These are phyloP conservation scores for Magallana nippona DNA, from an alignment of 2,888 invertebrate genomes.

Conservation along the genomic window DNA sequence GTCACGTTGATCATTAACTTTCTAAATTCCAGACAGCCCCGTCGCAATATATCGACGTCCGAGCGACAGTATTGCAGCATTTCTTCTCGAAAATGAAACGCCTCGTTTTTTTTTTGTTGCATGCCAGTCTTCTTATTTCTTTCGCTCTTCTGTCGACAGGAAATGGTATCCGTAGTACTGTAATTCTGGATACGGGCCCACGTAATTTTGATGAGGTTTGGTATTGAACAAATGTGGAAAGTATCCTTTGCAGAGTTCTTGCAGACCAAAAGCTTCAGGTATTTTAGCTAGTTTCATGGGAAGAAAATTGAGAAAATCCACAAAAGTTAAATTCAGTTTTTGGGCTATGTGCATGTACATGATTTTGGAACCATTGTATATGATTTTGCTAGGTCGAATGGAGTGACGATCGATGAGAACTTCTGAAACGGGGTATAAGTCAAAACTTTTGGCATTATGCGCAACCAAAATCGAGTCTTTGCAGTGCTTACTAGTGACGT, in stretches of 20 bases:
- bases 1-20: constrained; percentile 48
- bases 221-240: constrained; percentile 57
- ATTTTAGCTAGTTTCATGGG: constrained; percentile 35
- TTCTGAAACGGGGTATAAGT: constrained; percentile 50
- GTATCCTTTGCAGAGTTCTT: constrained; percentile 53
- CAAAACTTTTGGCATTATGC: constrained; percentile 49
- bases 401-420: constrained; percentile 49
- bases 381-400: constrained; percentile 31
- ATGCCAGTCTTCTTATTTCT: constrained; percentile 45
- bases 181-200: constrained; percentile 50
- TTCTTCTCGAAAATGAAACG: constrained; percentile 50
- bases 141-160: constrained; percentile 44
- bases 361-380: constrained; percentile 33
- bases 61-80: constrained; percentile 50
- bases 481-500: not conserved
- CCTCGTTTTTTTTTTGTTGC: not conserved
- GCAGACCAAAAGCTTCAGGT: constrained; percentile 51
- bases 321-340: constrained; percentile 32
- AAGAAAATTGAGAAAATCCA: constrained; percentile 44
- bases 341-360: constrained; percentile 40
- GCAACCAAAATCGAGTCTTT: not conserved
- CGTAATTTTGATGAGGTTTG: constrained; percentile 50
- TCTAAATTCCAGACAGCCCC: constrained; percentile 48
- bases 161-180: constrained; percentile 50
- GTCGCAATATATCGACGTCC: constrained; percentile 51